Evolutionary conservation across 2,888 invertebrate species (phyloP), one percentile per base, ranked within the genome.

Genomic region (Spisula subtruncata): DNA sequence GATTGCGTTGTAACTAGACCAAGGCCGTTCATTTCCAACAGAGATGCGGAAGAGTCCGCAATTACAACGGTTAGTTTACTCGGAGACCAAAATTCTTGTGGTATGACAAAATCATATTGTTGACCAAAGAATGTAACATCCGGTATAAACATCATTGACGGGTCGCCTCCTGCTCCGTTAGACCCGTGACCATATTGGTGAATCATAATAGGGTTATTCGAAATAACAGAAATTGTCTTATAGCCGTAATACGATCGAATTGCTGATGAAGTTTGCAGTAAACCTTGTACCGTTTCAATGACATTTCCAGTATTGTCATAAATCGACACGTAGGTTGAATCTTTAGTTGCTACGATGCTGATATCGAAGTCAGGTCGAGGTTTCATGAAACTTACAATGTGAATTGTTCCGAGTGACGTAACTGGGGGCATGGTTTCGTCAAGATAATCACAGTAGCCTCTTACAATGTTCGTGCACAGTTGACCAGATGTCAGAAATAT

Each of bases 121-220:
- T 48, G 20, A 2, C 84, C 84, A 32, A 29, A 84, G 20, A 29
- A 25, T 25, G 2, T 75, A 8, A 84, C 32, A 16, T 71, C 84
- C 2, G 84, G 66, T 29, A 84, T 51, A 46, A 84, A 29, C 84
- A 75, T 84, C 84, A 84, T 84, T 51, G 84, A 84, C 5, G 84
- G 84, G 32, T 84, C 84, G 0, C 84, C 84, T 5, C 18, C 12
- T 14, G 51, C 51, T 1, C 20, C 14, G 0, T 18, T 1, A 29
- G 75, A 75, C 6, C 84, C 84, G n/a, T 84, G 84, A 32, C 84
- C 84, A 20, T 75, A 84, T 20, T 75, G 75, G 48, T 71, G 71
- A 18, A 84, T 75, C 29, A 84, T 71, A 10, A 84, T 29, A 1
- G 84, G 84, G 4, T 60, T 48, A 29, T 48, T 18, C 5, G 75